phyloP scores from a whole-genome alignment of 2,888 invertebrate species.

The Diachrysia chrysitis region DNA sequence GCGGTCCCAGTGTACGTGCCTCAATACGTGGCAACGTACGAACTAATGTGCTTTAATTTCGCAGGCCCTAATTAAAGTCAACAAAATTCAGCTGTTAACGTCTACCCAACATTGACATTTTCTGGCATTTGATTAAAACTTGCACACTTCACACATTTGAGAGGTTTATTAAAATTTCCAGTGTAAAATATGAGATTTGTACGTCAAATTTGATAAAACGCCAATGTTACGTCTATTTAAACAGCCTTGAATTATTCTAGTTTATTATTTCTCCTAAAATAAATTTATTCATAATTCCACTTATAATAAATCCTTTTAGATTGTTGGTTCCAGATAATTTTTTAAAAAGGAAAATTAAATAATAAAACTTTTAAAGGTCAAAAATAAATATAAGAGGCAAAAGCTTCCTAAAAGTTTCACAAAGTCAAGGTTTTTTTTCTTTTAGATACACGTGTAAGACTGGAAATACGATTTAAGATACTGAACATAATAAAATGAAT shows the following conservation, averaged over 20 bases:
- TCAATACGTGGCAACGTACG: neutral
- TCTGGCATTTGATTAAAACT: slow-evolving; percentile 44
- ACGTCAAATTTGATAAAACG: slow-evolving; percentile 14
- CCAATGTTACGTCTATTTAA: slow-evolving; percentile 20
- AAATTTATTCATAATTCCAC: neutral
- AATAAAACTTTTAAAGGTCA: neutral
- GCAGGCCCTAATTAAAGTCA: slow-evolving; percentile 31
- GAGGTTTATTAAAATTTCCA: slow-evolving; percentile 23
- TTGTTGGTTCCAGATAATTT: neutral
- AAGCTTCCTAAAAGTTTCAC: neutral
- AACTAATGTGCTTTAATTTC: slow-evolving; percentile 25
- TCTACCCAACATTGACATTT: slow-evolving; percentile 24
- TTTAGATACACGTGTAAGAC: neutral
- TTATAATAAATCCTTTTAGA: neutral
- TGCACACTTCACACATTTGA: slow-evolving; percentile 17
- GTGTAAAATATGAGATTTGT: slow-evolving; percentile 13
- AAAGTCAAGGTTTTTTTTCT: neutral
- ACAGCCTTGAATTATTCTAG: neutral
- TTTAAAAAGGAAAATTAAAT: too few species aligned
- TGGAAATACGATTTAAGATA: neutral
- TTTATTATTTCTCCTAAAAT: neutral
- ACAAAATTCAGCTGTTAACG: slow-evolving; percentile 17
- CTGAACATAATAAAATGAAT: too few species aligned
- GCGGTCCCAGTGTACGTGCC: neutral
- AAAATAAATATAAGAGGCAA: neutral